Conservation (phyloP, 2,888 invertebrate species). For the Chironomus riparius region DNA sequence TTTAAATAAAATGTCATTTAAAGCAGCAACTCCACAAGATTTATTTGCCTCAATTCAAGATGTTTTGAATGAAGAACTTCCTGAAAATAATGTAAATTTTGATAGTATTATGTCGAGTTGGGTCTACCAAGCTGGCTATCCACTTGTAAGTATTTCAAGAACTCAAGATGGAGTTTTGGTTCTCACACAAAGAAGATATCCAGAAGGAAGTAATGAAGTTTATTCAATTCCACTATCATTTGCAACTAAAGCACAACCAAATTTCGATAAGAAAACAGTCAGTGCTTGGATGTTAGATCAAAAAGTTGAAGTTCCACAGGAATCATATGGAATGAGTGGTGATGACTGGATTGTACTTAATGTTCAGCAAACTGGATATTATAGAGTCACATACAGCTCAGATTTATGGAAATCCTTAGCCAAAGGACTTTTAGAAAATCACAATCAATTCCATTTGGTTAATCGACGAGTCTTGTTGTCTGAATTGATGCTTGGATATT, state of each 20-base stretch:
- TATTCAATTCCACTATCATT: background rate
- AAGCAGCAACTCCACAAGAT: background rate
- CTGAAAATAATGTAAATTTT: background rate
- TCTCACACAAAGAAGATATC: background rate
- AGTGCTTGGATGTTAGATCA: background rate
- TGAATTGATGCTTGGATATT: background rate
- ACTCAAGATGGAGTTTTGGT: background rate
- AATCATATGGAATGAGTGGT: background rate
- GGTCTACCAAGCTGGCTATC: background rate
- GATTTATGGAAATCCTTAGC: background rate
- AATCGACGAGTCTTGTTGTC: background rate
- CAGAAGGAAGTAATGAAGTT: background rate
- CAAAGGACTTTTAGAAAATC: background rate
- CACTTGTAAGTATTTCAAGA: background rate
- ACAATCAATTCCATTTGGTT: background rate
- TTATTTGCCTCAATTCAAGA: background rate
- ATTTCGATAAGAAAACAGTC: background rate
- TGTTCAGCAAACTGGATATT: background rate
- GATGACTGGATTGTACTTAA: background rate
- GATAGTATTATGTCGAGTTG: background rate
- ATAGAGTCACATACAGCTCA: background rate
- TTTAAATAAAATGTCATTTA: background rate
- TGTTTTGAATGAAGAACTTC: background rate
- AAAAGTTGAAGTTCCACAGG: background rate
- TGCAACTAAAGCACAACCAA: background rate